These are phyloP conservation scores for Chondrilla cf. caribensis DNA, from an alignment of 37 sponge, comb jelly and placozoan genomes.

Conservation along the genomic window DNA sequence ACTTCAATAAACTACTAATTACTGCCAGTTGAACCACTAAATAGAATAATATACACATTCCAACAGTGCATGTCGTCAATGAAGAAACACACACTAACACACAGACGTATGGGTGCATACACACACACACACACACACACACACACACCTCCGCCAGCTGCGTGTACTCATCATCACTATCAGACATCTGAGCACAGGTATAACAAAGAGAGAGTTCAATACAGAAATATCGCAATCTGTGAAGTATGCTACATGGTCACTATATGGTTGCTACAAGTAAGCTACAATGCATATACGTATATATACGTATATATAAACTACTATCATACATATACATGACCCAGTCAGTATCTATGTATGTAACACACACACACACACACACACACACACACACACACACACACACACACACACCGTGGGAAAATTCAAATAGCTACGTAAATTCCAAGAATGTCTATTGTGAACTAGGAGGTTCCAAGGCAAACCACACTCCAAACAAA, in stretches of 20 bases:
- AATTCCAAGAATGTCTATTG: too few species aligned
- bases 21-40: too few species aligned
- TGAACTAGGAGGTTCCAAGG: too few species aligned
- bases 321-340: neutral
- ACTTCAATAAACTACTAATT: too few species aligned
- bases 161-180: slow-evolving; percentile 12
- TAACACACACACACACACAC: slow-evolving; percentile 29
- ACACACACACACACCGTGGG: too few species aligned
- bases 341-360: neutral
- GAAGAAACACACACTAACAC: neutral
- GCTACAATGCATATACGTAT: too few species aligned
- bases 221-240: neutral
- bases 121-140: neutral
- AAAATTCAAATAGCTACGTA: too few species aligned
- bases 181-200: too few species aligned
- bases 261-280: neutral
- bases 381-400: too few species aligned
- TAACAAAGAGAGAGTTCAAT: neutral
- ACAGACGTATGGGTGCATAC: neutral
- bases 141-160: neutral
- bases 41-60: neutral
- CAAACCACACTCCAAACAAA: too few species aligned
- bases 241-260: too few species aligned
- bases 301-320: neutral
- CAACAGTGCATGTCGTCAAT: neutral